Conservation (phyloP, 30 jellyfish, hydroid and myxozoan species). For the Cassiopea andromeda region DNA sequence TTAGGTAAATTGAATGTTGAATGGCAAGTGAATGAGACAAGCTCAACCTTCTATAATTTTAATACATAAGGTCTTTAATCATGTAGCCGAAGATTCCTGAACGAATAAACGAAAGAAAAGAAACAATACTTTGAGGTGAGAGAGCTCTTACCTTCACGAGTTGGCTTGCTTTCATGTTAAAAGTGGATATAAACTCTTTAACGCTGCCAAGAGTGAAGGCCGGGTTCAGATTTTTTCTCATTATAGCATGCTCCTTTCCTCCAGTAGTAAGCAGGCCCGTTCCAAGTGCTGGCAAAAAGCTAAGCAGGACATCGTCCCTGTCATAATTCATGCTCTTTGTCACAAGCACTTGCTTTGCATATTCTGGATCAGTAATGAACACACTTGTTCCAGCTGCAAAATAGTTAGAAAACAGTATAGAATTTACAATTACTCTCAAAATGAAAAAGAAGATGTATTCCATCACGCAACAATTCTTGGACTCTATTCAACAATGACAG, state of each 20-base stretch:
- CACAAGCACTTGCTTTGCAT: slow-evolving; percentile 27
- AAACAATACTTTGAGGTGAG: too few relatives aligned
- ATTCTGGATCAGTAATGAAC: slow-evolving; percentile 20
- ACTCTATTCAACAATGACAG: too few relatives aligned
- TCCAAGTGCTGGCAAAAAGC: slow-evolving; percentile 2
- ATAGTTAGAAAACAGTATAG: background rate
- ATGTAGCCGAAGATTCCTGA: too few relatives aligned
- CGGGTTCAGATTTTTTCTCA: slow-evolving; percentile 34
- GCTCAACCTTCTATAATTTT: too few relatives aligned
- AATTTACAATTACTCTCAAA: background rate
- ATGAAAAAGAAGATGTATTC: background rate
- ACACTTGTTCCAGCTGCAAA: slow-evolving; percentile 30
- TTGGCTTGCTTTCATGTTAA: slow-evolving; percentile 14
- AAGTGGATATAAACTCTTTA: slow-evolving; percentile 5
- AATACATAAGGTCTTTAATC: too few relatives aligned
- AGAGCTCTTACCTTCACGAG: background rate
- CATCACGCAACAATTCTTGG: background rate
- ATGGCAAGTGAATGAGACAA: too few relatives aligned
- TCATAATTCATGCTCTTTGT: background rate
- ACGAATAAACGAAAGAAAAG: too few relatives aligned
- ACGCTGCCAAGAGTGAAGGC: slow-evolving; percentile 28
- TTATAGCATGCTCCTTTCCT: slow-evolving; percentile 28
- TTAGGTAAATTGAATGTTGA: too few relatives aligned
- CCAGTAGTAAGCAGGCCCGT: slow-evolving; percentile 20
- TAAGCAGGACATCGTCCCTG: background rate